phyloP scores from a whole-genome alignment of 2,888 invertebrate genomes.

The Cantharis rustica region DNA sequence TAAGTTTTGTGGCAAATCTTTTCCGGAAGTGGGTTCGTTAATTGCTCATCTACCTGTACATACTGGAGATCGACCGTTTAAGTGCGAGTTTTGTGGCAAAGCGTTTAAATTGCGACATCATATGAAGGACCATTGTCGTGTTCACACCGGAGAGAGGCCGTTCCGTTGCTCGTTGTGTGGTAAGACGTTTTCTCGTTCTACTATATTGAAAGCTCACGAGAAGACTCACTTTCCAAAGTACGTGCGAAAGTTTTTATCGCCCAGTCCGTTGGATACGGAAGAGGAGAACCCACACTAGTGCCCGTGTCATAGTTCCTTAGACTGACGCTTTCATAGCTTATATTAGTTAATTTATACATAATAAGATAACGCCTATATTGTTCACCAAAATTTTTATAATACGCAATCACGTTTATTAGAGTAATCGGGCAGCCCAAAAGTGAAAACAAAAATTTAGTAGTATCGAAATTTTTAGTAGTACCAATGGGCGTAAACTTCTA shows the following conservation, averaged over 20 bases:
- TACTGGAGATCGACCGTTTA: slow-evolving; percentile 89
- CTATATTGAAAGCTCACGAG: slow-evolving; percentile 90
- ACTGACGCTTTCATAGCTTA: slow-evolving; percentile 36
- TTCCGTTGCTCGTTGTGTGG: slow-evolving; percentile 89
- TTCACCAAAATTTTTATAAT: slow-evolving; percentile 40
- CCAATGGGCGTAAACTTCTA: slow-evolving; percentile 32
- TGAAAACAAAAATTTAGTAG: neutral
- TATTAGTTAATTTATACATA: slow-evolving; percentile 32
- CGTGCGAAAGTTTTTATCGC: slow-evolving; percentile 86
- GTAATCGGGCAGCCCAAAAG: slow-evolving; percentile 27
- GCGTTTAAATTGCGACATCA: slow-evolving; percentile 91
- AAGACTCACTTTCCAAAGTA: slow-evolving; percentile 93
- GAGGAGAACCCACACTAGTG: slow-evolving; percentile 77
- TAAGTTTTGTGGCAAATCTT: slow-evolving; percentile 92
- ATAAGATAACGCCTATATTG: slow-evolving; percentile 33
- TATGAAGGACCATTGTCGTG: slow-evolving; percentile 94
- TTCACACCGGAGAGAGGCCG: slow-evolving; percentile 89
- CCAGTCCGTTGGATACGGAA: slow-evolving; percentile 82
- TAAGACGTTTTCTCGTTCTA: slow-evolving; percentile 88
- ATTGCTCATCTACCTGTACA: slow-evolving; percentile 88
- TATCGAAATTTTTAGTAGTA: neutral
- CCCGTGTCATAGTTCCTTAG: slow-evolving; percentile 41
- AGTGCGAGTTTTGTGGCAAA: slow-evolving; percentile 93
- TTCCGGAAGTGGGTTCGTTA: slow-evolving; percentile 86
- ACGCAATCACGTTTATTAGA: slow-evolving; percentile 28